Conservation (phyloP, 2,888 invertebrate species). For the Beris morrisii region DNA sequence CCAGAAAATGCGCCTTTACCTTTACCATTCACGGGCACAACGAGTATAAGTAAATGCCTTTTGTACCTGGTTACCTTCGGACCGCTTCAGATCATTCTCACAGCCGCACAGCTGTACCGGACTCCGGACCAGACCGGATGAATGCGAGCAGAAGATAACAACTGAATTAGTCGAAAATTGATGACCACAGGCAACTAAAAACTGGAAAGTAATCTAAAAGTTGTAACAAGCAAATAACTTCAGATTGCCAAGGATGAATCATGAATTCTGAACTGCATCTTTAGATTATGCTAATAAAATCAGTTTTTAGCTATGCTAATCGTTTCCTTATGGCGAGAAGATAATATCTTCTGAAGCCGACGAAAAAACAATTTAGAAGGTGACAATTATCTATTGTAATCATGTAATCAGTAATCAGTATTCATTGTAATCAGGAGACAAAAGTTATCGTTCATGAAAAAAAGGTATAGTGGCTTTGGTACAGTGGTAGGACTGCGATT, state of each 20-base stretch:
- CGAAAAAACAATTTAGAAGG: no score
- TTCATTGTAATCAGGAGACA: no score
- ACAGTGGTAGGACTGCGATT: no score
- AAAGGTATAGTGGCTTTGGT: no score
- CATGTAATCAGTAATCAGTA: no score
- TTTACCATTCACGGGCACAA: neutral
- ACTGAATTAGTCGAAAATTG: constrained; percentile 29
- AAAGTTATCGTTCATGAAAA: no score
- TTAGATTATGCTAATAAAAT: no score
- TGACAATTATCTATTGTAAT: no score
- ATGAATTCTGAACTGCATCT: neutral
- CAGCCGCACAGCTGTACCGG: constrained; percentile 7
- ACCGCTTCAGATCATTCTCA: neutral
- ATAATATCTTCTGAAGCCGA: no score
- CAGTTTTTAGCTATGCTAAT: no score
- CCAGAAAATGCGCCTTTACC: neutral
- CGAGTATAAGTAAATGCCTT: neutral
- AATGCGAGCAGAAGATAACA: constrained; percentile 21
- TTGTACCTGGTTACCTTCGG: neutral
- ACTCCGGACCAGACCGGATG: constrained; percentile 23
- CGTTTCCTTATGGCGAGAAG: no score
- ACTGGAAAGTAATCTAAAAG: constrained; percentile 12
- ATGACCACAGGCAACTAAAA: constrained; percentile 26
- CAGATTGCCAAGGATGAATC: constrained; percentile 14
- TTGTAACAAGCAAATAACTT: constrained; percentile 17